A percentile compares a stretch with the other conserved stretches of the same genome.
Conservation (phyloP, 2,113 vertebrate species). For the Synodontis membranacea region DNA sequence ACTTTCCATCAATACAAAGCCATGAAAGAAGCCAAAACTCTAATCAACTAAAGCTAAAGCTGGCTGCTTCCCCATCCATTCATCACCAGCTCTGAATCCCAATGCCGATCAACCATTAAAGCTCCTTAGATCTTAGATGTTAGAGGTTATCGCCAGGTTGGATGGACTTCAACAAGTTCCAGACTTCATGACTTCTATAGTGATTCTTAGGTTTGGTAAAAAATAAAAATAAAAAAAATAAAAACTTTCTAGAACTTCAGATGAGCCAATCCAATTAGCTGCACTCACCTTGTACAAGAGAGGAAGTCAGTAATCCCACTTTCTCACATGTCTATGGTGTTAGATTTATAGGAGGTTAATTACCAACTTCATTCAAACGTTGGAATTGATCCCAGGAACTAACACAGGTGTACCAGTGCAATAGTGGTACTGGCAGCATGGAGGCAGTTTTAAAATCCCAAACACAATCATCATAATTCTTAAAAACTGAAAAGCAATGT, state of each 20-base stretch:
- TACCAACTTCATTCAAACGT: not conserved
- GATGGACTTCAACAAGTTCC: not conserved
- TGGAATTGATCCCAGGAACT: constrained; percentile 2
- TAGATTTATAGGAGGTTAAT: constrained; percentile 5
- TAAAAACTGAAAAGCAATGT: not conserved
- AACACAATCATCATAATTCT: not conserved
- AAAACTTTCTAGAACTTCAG: not conserved
- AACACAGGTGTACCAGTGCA: not conserved
- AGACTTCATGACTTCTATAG: not conserved
- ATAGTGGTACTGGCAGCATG: not conserved
- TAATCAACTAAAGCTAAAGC: constrained; percentile 12
- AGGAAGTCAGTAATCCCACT: not conserved
- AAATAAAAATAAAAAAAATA: too few relatives aligned
- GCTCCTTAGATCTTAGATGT: not conserved
- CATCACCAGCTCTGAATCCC: not conserved
- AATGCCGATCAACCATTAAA: not conserved
- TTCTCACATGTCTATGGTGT: not conserved
- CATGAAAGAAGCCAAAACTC: constrained; percentile 13
- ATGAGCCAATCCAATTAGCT: not conserved
- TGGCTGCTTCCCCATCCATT: not conserved
- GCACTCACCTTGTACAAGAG: not conserved
- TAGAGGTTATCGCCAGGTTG: not conserved
- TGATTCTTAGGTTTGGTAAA: constrained; percentile 8
- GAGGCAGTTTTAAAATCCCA: not conserved
- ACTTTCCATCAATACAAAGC: constrained; percentile 55